Percentiles rank a stretch among this genome's conserved stretches.
Conservation (phyloP, 2,797 vertebrate genomes). For the Picus viridis region DNA sequence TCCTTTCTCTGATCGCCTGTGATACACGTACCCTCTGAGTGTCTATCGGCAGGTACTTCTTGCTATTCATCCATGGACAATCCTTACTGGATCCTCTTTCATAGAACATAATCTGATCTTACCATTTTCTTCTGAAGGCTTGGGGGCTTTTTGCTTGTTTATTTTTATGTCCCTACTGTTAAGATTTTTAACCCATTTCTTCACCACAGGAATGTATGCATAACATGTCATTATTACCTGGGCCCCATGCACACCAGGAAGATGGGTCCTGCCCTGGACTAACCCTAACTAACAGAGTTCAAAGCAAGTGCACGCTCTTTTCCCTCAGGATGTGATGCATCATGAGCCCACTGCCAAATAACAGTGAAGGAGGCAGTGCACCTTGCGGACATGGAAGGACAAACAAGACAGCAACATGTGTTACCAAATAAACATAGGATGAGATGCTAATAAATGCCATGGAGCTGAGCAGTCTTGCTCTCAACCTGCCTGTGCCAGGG, state of each 20-base stretch:
- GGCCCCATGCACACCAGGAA: not conserved
- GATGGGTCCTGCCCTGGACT: no score
- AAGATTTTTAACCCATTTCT: not conserved
- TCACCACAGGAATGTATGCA: not conserved
- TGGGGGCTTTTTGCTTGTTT: not conserved
- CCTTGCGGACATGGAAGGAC: not conserved
- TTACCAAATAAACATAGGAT: not conserved
- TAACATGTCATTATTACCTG: not conserved
- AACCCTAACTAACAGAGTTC: not conserved
- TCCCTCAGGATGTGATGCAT: not conserved
- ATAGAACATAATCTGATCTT: not conserved
- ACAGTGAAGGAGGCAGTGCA: not conserved
- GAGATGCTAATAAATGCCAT: not conserved
- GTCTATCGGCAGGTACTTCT: not conserved
- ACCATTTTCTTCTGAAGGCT: not conserved
- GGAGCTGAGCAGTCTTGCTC: not conserved
- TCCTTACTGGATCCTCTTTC: not conserved
- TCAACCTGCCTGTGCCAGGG: not conserved
- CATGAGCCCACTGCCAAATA: not conserved
- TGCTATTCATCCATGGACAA: not conserved
- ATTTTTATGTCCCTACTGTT: not conserved
- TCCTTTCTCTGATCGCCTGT: not conserved
- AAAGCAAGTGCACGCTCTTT: not conserved
- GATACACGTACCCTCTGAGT: not conserved
- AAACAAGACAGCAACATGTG: accelerated